Conservation (phyloP, 2,113 vertebrate genomes). For the Syngnathus scovelli region DNA sequence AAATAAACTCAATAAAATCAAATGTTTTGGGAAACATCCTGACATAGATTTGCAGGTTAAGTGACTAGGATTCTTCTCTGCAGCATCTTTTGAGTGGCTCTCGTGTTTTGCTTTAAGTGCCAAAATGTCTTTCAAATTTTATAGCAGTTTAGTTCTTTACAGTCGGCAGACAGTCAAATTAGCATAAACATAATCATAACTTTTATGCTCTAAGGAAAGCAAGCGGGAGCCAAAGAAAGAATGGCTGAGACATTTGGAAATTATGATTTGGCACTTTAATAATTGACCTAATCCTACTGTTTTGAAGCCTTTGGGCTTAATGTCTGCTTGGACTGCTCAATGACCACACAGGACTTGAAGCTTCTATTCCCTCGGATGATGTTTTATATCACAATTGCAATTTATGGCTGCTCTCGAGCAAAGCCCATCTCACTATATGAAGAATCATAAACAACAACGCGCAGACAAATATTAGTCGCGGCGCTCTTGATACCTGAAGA, state of each 20-base stretch:
- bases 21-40: neutral
- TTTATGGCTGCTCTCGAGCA: neutral
- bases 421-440: constrained; percentile 5
- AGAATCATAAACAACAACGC: neutral
- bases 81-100: neutral
- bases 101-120: neutral
- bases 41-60: neutral
- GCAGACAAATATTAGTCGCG: neutral
- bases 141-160: neutral
- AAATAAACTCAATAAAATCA: neutral
- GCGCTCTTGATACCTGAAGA: constrained; percentile 81
- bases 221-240: constrained; percentile 9
- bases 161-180: constrained; percentile 3
- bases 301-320: constrained; percentile 11
- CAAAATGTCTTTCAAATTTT: neutral
- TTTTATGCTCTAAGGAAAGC: constrained; percentile 7
- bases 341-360: neutral
- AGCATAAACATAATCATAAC: constrained; percentile 1
- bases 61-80: neutral
- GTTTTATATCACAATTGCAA: neutral
- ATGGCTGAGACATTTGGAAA: constrained; percentile 12
- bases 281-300: constrained; percentile 29
- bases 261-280: constrained; percentile 9
- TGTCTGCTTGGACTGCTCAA: constrained; percentile 9
- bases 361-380: neutral